phyloP scores from a whole-genome alignment of 2,888 invertebrate species.

The Harpalus rubripes region DNA sequence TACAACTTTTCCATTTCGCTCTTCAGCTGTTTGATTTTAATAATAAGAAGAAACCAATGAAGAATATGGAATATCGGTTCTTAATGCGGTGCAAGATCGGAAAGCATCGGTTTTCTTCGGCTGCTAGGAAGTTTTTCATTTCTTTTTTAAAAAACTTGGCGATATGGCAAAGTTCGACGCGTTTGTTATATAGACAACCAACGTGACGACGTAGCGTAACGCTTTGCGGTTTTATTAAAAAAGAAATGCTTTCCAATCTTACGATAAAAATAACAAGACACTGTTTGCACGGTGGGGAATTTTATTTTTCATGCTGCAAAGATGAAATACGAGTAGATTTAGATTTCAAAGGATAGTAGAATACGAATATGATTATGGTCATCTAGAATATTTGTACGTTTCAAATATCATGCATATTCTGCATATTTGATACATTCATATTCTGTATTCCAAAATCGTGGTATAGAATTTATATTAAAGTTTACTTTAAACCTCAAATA shows the following conservation, averaged over 20 bases:
- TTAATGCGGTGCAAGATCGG: constrained; percentile 9
- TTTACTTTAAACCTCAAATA: not conserved
- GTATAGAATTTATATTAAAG: not conserved
- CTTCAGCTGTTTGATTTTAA: constrained; percentile 24
- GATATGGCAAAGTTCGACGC: constrained; percentile 28
- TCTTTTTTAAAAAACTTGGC: constrained; percentile 36
- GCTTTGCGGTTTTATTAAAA: constrained; percentile 49
- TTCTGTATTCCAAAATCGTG: not conserved
- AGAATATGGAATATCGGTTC: constrained; percentile 40
- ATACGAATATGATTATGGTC: not conserved
- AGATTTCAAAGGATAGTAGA: not conserved
- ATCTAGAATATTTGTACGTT: not conserved
- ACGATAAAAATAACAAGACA: constrained; percentile 38
- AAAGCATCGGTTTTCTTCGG: constrained; percentile 1
- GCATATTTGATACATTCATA: not conserved
- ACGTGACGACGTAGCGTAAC: constrained; percentile 10
- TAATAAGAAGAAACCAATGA: constrained; percentile 40
- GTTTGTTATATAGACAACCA: constrained; percentile 37
- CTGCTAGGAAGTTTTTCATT: constrained; percentile 15
- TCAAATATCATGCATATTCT: not conserved
- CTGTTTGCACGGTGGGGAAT: constrained; percentile 15
- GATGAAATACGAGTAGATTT: constrained; percentile 34
- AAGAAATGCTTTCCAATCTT: constrained; percentile 42
- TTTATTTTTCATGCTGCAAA: constrained; percentile 21
- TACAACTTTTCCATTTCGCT: constrained; percentile 39